Evolutionary conservation across 53 echinoderm and acorn worm genomes (phyloP), one percentile per base, ranked within the genome.

Genomic region (Luidia sarsii): DNA sequence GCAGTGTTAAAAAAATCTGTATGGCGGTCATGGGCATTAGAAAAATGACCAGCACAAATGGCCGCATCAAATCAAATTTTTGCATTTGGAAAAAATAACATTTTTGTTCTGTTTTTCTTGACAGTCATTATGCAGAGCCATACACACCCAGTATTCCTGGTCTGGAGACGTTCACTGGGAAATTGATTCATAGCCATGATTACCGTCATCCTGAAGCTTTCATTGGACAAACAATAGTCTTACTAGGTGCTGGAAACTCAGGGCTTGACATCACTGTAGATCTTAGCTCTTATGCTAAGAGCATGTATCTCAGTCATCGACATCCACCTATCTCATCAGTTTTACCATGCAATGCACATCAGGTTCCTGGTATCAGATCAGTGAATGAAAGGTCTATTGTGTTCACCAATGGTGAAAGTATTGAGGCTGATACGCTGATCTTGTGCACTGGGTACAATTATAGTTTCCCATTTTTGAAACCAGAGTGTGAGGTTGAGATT

Each of bases 401-500:
- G 23, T 89, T 94, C 8, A 23, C 71, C 1, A 86, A 97, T 70
- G 97, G 85, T 1, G 48, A 19, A 7, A 72, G 67, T 33, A 70
- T 59, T 2, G 4, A 61, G 9, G 72, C 90, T 21, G 97, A 97
- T 48, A 80, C 72, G 18, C 75, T 97, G 15, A 66, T 97, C 20
- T 80, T 92, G 28, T 91, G 97, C 48, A 92, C 97, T 2, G 97
- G 97, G 7, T 97, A 94, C 46, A 50, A 86, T 9, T 97, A 82
- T 51, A 59, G 59, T 23, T 91, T 91, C 48, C 88, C 91, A 10
- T 96, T 96, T 60, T 62, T 96, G 39, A 86, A 70, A 25, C 86
- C 89, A 13, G 89, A 94, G 14, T 94, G 93, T 33, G 48, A 71
- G 19, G 64, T 93, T 7, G 57, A 48, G 10, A 68, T 91, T 2